Evolutionary conservation across 2,797 vertebrate species (phyloP).

Genomic region (Sebastes reedi): DNA sequence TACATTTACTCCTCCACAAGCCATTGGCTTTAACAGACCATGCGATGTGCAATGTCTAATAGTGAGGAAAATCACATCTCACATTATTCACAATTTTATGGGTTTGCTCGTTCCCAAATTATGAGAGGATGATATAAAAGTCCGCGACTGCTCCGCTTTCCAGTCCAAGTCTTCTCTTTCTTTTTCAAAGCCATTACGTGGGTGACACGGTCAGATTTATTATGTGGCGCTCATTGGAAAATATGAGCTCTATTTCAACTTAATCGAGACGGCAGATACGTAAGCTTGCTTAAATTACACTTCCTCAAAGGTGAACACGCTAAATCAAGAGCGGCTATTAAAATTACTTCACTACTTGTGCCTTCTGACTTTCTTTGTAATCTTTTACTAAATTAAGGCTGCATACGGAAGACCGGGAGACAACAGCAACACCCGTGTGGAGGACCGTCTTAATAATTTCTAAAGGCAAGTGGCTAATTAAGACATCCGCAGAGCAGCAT

Average conservation of each 20-base stretch:
- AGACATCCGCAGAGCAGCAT: slow-evolving; percentile 22
- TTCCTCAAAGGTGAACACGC: slow-evolving; percentile 45
- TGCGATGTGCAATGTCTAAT: slow-evolving; percentile 65
- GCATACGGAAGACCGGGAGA: background rate
- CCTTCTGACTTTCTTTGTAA: slow-evolving; percentile 3
- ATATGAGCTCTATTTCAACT: slow-evolving; percentile 59
- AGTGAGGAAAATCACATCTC: slow-evolving; percentile 69
- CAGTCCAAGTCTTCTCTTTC: slow-evolving; percentile 33
- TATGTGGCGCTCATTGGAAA: slow-evolving; percentile 43
- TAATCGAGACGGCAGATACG: slow-evolving; percentile 57
- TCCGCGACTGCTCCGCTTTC: slow-evolving; percentile 29
- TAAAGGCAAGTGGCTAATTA: slow-evolving; percentile 50
- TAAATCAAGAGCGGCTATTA: slow-evolving; percentile 36
- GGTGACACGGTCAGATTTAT: slow-evolving; percentile 46
- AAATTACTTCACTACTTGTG: slow-evolving; percentile 18
- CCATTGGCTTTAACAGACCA: slow-evolving; percentile 69
- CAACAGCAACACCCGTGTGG: slow-evolving; percentile 1
- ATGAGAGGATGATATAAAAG: slow-evolving; percentile 50
- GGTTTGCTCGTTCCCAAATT: slow-evolving; percentile 60
- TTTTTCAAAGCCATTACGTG: slow-evolving; percentile 48
- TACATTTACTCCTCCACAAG: slow-evolving; percentile 64
- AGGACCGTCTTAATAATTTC: slow-evolving; percentile 32
- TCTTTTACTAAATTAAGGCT: slow-evolving; percentile 32
- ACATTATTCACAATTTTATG: slow-evolving; percentile 72
- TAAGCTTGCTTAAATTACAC: slow-evolving; percentile 48